phyloP scores from a whole-genome alignment of 2,888 invertebrate species.

The Parapristionchus giblindavisi region DNA sequence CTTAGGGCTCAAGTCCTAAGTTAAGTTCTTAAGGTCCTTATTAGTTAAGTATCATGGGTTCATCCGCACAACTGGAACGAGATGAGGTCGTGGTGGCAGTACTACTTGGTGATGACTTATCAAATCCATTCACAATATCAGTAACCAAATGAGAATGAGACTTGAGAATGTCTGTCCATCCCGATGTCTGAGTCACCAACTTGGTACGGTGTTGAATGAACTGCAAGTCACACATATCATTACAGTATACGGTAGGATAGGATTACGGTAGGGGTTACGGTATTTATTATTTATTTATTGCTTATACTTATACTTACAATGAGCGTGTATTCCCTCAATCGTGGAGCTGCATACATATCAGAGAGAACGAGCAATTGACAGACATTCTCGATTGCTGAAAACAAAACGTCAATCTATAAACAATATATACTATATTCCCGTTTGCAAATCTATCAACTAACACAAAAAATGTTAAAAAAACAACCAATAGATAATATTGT shows the following conservation, averaged over 20 bases:
- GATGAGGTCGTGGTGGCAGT: too few relatives aligned
- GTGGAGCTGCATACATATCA: constrained; percentile 63
- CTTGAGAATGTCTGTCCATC: constrained; percentile 59
- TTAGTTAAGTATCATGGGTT: constrained; percentile 38
- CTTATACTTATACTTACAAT: constrained; percentile 43
- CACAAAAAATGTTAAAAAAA: background rate
- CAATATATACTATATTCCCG: too few relatives aligned
- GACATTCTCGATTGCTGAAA: constrained; percentile 60
- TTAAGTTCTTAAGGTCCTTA: too few relatives aligned
- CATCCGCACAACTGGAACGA: constrained; percentile 11
- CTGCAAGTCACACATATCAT: too few relatives aligned
- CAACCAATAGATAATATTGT: background rate
- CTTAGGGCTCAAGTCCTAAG: background rate
- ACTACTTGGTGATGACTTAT: constrained; percentile 27
- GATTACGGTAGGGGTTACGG: background rate
- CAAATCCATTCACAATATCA: constrained; percentile 61
- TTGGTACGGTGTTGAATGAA: constrained; percentile 64
- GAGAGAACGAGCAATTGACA: constrained; percentile 67
- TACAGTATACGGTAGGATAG: background rate
- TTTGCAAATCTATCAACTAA: too few relatives aligned
- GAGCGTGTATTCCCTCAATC: constrained; percentile 59
- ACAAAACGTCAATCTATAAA: too few relatives aligned
- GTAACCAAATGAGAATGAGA: constrained; percentile 65
- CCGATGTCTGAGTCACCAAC: constrained; percentile 55
- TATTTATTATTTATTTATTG: constrained; percentile 9